These are phyloP conservation scores for Acipenser transmontanus DNA, from an alignment of 2,797 vertebrate genomes.

Conservation along the genomic window DNA sequence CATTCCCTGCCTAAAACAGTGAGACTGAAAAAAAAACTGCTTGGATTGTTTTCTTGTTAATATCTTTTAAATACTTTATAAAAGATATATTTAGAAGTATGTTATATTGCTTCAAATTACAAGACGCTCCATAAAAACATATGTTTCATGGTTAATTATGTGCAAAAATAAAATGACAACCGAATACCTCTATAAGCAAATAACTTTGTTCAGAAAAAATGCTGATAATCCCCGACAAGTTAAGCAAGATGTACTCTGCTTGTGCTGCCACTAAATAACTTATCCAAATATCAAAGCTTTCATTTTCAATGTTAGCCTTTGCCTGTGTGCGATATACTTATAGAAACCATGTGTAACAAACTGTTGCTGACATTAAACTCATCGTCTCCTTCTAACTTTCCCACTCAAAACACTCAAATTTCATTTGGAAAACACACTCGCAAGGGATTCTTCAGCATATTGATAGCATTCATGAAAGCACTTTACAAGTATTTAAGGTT, in stretches of 20 bases:
- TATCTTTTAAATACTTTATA: too few species aligned
- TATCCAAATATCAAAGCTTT: conserved; percentile 74
- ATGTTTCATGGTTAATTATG: not conserved
- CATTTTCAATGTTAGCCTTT: conserved; percentile 59
- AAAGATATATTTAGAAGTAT: too few species aligned
- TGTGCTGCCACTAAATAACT: conserved; percentile 64
- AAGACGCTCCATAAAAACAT: too few species aligned
- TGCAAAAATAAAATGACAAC: conserved; percentile 40
- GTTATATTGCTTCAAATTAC: too few species aligned
- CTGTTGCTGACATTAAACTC: conserved; percentile 65
- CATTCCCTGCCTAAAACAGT: too few species aligned
- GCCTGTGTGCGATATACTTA: conserved; percentile 67
- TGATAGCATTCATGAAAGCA: conserved; percentile 39
- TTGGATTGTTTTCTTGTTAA: too few species aligned
- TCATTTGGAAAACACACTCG: conserved; percentile 23
- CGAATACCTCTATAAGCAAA: conserved; percentile 48
- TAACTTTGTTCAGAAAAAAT: conserved; percentile 21
- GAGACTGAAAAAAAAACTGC: too few species aligned
- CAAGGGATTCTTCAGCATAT: conserved; percentile 35
- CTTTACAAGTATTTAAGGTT: conserved; percentile 23
- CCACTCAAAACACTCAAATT: conserved; percentile 21
- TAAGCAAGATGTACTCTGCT: conserved; percentile 83
- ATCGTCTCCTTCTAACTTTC: conserved; percentile 19
- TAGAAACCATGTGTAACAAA: conserved; percentile 80
- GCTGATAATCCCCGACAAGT: conserved; percentile 63